Evolutionary conservation across 2,113 vertebrate species (phyloP).

Genomic region (Prunella fulvescens): DNA sequence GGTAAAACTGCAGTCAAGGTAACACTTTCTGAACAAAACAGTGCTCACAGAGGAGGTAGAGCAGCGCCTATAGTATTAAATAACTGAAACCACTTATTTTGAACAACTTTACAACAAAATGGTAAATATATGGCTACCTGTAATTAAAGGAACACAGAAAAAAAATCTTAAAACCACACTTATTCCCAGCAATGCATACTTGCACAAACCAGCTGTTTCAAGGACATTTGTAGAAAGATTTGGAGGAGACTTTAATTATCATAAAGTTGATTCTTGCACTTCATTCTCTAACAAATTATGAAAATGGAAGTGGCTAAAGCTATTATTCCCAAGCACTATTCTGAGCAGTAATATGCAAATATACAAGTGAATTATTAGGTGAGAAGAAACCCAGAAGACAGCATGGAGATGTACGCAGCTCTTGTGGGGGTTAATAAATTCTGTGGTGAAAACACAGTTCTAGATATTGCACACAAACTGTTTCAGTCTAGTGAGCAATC

Average conservation of each 20-base stretch:
- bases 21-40: not conserved
- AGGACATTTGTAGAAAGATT: not conserved
- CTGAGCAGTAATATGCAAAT: not conserved
- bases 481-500: not conserved
- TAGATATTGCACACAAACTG: not conserved
- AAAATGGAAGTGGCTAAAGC: not conserved
- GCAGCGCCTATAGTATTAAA: not conserved
- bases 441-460: not conserved
- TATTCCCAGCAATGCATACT: not conserved
- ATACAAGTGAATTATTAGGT: not conserved
- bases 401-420: rapidly evolving
- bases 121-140: not conserved
- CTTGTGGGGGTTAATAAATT: not conserved
- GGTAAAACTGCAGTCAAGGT: not conserved
- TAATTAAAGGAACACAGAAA: not conserved
- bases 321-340: not conserved
- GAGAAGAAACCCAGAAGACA: not conserved
- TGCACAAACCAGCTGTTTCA: not conserved
- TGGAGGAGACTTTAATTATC: not conserved
- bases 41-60: not conserved
- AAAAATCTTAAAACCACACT: not conserved
- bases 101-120: not conserved
- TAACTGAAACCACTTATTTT: not conserved
- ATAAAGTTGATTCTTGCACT: not conserved
- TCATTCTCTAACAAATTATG: not conserved